Base-by-base conservation (phyloP, 2,888 invertebrate genomes). In the Pyrochroa serraticornis region DNA sequence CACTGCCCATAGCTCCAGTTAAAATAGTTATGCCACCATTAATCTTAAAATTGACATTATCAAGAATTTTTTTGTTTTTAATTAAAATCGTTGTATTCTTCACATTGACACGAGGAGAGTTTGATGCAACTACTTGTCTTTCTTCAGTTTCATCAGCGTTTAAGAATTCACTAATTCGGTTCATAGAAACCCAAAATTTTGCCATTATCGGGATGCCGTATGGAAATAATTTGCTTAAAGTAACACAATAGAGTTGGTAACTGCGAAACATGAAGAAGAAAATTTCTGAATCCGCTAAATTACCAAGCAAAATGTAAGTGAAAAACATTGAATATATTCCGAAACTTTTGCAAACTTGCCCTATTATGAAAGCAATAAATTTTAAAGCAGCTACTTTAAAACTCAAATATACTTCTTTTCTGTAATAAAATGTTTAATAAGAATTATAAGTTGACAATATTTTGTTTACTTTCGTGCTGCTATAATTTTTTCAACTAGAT, bases 211-310 rank as follows among this genome's bases (percentile, higher is more conserved):
- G 87, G 60, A 94, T 87, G 46, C 88, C 91, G 81, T 90, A 88
- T 0, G 96, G 95, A 69, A 96, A 91, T 79, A 92, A 92, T 7
- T 94, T 89, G 0, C 91, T 93, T 87, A 95, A 90, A 9, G 92
- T 89, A 69, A 91, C 88, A 31, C 93, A 84, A 53, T 96, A 80
- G 52, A 92, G 90, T 71, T 93, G 93, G 80, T 93, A 95, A 75
- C 95, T 90, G 6, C 93, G 90, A 9, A 93, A 89, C 45, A 94
- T 85, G 55, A 94, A 91, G 79, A 94, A 95, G 14, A 93, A 91
- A 73, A 85, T 85, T 74, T 94, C 92, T 3, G 96, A 90, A 2
- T 87, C 89, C 66, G 96, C 84, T 66, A 84, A 77, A 66, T 89
- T 81, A 14, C 89, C 89, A 1, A 87, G 80, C 39, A 90, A 79